phyloP scores from a whole-genome alignment of 2,888 invertebrate species.

The Megaustenia siamemsis region DNA sequence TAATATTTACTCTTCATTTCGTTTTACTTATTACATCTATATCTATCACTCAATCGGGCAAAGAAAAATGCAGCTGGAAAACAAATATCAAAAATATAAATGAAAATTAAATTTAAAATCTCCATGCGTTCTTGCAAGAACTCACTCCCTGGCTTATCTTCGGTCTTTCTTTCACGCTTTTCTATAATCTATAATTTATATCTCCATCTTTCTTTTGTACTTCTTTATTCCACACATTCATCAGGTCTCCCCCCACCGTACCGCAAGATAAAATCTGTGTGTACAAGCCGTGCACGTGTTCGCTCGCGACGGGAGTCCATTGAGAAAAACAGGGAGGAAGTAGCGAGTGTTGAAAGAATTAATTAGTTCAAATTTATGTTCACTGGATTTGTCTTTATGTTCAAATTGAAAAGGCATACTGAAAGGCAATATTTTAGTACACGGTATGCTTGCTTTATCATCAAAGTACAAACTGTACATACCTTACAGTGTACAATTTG shows the following conservation, averaged over 20 bases:
- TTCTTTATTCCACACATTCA: not conserved
- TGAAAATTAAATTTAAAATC: too few relatives aligned
- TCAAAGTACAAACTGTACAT: not conserved
- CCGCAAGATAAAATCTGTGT: not conserved
- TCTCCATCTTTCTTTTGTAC: slow-evolving; percentile 1
- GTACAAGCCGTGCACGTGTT: slow-evolving; percentile 12
- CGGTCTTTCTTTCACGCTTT: not conserved
- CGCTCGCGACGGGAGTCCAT: slow-evolving; percentile 3
- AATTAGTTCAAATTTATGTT: slow-evolving; percentile 30
- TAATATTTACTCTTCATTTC: too few relatives aligned
- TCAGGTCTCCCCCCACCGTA: slow-evolving; percentile 32
- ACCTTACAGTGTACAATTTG: not conserved
- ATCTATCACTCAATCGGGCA: too few relatives aligned
- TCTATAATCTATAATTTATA: not conserved
- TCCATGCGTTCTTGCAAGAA: too few relatives aligned
- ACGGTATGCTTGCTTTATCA: not conserved
- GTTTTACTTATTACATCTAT: too few relatives aligned
- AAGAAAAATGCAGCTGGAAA: too few relatives aligned
- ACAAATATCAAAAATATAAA: too few relatives aligned
- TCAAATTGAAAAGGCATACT: not conserved
- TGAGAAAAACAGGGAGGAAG: slow-evolving; percentile 3
- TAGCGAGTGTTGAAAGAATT: slow-evolving; percentile 29
- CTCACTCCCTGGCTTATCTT: not conserved
- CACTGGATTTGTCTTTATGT: slow-evolving; percentile 2
- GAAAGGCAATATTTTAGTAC: too few relatives aligned